Evolutionary conservation across 2,113 vertebrate species (phyloP).

Genomic region (Herpetotheres cachinnans): DNA sequence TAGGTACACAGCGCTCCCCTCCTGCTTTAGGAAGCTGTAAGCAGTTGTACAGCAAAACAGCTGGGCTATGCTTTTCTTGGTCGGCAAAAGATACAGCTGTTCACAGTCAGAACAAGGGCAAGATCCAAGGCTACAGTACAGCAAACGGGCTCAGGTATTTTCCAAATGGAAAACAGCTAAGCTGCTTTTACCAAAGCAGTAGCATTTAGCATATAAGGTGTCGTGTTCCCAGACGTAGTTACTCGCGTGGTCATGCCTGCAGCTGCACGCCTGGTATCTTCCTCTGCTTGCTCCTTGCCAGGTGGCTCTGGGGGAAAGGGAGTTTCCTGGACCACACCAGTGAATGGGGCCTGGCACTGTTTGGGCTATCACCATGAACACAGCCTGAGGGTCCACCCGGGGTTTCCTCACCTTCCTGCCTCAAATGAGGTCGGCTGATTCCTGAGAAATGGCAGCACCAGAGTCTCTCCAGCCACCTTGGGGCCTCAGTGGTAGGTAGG

Average conservation of each 20-base stretch:
- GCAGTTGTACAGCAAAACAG: not conserved
- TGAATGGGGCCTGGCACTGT: not conserved
- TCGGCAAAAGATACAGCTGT: accelerated
- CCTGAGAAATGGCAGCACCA: not conserved
- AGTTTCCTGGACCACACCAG: not conserved
- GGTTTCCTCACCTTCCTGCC: not conserved
- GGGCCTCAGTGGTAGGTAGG: not conserved
- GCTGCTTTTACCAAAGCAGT: not conserved
- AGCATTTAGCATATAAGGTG: not conserved
- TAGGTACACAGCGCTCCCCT: not conserved
- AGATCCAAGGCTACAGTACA: not conserved
- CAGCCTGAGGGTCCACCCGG: not conserved
- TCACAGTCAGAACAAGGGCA: not conserved
- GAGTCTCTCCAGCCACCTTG: accelerated
- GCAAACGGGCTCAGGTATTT: not conserved
- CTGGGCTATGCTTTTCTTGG: not conserved
- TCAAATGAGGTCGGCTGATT: not conserved
- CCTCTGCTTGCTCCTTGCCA: not conserved
- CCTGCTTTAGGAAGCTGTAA: not conserved
- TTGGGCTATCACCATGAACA: not conserved
- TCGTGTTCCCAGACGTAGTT: not conserved
- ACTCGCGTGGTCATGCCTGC: not conserved
- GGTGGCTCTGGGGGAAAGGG: not conserved
- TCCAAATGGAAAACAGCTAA: not conserved
- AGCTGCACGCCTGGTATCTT: not conserved